Evolutionary conservation across 1,140 invertebrate genomes (phyloP).

Genomic region (Parapsyche elsis): DNA sequence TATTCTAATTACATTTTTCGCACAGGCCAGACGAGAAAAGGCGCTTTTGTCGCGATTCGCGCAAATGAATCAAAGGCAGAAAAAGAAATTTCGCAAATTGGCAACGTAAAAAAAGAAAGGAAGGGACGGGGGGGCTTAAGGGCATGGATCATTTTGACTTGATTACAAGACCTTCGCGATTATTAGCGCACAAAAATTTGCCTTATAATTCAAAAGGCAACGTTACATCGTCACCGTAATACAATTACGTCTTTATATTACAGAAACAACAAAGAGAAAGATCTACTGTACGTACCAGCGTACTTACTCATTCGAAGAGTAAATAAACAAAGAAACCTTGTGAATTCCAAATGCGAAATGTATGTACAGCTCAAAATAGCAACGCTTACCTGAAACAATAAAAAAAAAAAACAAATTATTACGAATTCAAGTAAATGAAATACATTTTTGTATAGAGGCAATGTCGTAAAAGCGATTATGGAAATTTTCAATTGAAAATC

Average conservation of each 20-base stretch:
- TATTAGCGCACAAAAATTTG: not conserved
- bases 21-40: not conserved
- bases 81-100: conserved; percentile 25
- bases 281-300: too few species aligned
- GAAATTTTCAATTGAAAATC: not conserved
- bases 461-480: not conserved
- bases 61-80: conserved; percentile 28
- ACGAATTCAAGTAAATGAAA: not conserved
- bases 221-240: not conserved
- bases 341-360: too few species aligned
- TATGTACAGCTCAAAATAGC: not conserved
- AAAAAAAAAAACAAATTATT: not conserved
- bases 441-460: not conserved
- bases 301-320: too few species aligned
- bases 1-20: conserved; percentile 34
- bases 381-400: conserved; percentile 3
- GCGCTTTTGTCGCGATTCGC: conserved; percentile 17
- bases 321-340: too few species aligned
- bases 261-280: too few species aligned
- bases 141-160: not conserved
- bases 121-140: not conserved
- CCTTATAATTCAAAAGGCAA: not conserved
- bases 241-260: not conserved
- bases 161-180: not conserved
- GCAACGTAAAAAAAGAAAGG: not conserved